These are phyloP conservation scores for Megastigmus dorsalis DNA, from an alignment of 2,888 invertebrate genomes.

Conservation along the genomic window DNA sequence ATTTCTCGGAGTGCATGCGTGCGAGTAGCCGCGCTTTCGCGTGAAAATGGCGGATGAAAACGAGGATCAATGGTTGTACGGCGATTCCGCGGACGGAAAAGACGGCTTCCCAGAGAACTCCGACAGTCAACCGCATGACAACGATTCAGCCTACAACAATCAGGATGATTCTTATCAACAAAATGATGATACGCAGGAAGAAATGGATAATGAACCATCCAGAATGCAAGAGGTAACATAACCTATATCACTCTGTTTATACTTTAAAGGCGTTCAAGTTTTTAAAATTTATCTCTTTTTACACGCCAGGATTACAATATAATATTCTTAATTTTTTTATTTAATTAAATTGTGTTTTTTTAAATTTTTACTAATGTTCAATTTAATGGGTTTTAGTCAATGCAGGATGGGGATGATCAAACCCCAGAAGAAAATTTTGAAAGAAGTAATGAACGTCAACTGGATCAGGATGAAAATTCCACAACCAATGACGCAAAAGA, in stretches of 20 bases:
- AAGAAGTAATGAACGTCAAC: conserved; percentile 16
- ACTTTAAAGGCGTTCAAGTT: too few species aligned
- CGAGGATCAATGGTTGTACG: conserved; percentile 93
- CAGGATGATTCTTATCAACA: conserved; percentile 63
- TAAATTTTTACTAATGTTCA: background rate
- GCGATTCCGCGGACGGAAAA: conserved; percentile 80
- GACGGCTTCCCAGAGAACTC: conserved; percentile 67
- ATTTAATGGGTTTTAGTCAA: conserved; percentile 12
- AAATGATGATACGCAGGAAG: conserved; percentile 51
- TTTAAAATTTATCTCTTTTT: conserved; percentile 34
- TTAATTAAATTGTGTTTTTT: background rate
- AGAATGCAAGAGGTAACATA: conserved; percentile 64
- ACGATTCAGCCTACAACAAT: conserved; percentile 61
- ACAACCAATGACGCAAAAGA: conserved; percentile 71
- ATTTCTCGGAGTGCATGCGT: background rate
- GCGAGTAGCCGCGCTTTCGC: background rate
- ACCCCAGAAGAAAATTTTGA: conserved; percentile 29
- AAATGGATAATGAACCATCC: conserved; percentile 22
- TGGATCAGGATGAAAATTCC: conserved; percentile 48
- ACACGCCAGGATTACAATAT: background rate
- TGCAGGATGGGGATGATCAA: conserved; percentile 19
- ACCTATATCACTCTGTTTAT: conserved; percentile 60
- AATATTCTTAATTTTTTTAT: background rate
- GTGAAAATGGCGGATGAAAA: conserved; percentile 82
- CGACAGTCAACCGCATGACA: conserved; percentile 65